Conservation (phyloP, 2,797 vertebrate genomes). For the Lagorchestes hirsutus region DNA sequence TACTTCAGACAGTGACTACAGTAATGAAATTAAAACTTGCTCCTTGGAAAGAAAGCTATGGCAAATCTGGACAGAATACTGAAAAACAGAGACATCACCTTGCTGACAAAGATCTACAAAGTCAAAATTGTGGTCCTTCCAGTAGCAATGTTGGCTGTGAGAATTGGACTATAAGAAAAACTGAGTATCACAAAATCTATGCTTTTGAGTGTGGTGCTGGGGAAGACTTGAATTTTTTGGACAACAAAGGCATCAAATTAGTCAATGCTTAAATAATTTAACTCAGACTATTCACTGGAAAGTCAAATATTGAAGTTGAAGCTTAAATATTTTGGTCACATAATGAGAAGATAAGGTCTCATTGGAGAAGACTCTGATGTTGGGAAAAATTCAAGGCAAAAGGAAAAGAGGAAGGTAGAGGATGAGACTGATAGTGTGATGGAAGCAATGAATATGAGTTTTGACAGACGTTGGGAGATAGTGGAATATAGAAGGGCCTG, state of each 20-base stretch:
- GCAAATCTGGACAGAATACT: background rate
- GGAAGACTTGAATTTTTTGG: background rate
- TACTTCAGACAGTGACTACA: background rate
- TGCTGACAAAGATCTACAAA: background rate
- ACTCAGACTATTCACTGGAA: background rate
- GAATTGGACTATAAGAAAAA: background rate
- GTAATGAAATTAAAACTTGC: background rate
- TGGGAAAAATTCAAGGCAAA: background rate
- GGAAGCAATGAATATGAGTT: background rate
- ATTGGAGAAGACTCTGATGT: background rate
- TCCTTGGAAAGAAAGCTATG: background rate
- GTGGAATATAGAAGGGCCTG: background rate
- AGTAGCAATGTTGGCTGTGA: background rate
- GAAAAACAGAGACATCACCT: background rate
- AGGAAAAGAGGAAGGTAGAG: background rate
- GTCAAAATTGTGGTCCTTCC: background rate
- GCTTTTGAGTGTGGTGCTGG: background rate
- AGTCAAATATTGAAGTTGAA: background rate
- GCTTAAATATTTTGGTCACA: background rate
- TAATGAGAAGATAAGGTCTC: background rate
- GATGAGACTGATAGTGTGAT: background rate
- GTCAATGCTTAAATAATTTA: background rate
- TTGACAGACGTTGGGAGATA: background rate
- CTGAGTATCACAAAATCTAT: background rate
- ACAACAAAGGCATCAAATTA: background rate